Evolutionary conservation across 2,888 invertebrate genomes (phyloP).

Genomic region (Therioaphis trifolii): DNA sequence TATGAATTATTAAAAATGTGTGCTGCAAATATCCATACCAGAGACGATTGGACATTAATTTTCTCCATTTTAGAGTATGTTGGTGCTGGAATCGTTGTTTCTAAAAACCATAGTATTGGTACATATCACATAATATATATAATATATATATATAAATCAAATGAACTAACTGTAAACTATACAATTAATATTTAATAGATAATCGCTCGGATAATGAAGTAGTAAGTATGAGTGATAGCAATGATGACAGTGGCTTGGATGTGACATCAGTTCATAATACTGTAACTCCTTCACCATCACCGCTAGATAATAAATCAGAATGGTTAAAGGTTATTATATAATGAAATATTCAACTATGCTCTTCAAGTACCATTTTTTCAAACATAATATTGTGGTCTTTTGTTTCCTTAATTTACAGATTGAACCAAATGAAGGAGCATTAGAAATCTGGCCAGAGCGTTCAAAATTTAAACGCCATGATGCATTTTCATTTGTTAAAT

Average conservation of each 20-base stretch:
- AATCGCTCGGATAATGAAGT: slow-evolving; percentile 34
- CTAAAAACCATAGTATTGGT: slow-evolving; percentile 64
- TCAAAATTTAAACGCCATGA: slow-evolving; percentile 75
- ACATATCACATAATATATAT: background rate
- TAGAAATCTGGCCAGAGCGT: slow-evolving; percentile 45
- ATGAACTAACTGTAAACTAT: slow-evolving; percentile 64
- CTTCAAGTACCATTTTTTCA: too few species aligned
- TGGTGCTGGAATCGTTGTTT: slow-evolving; percentile 86
- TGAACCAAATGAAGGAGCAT: slow-evolving; percentile 19
- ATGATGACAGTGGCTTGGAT: slow-evolving; percentile 45
- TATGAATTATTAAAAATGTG: slow-evolving; percentile 93
- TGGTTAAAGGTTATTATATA: slow-evolving; percentile 32
- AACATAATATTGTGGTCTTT: too few species aligned
- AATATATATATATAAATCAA: background rate
- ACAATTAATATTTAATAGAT: slow-evolving; percentile 66
- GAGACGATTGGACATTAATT: slow-evolving; percentile 94
- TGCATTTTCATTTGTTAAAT: slow-evolving; percentile 84
- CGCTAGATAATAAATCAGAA: slow-evolving; percentile 13
- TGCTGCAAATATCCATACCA: slow-evolving; percentile 95
- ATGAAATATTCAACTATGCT: background rate
- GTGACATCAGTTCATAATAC: slow-evolving; percentile 52
- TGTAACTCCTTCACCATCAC: background rate
- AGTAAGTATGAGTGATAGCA: slow-evolving; percentile 28
- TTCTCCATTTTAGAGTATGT: slow-evolving; percentile 93
- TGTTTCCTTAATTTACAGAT: slow-evolving; percentile 1